phyloP scores from a whole-genome alignment of 1,140 invertebrate species.

The Diabrotica undecimpunctata region DNA sequence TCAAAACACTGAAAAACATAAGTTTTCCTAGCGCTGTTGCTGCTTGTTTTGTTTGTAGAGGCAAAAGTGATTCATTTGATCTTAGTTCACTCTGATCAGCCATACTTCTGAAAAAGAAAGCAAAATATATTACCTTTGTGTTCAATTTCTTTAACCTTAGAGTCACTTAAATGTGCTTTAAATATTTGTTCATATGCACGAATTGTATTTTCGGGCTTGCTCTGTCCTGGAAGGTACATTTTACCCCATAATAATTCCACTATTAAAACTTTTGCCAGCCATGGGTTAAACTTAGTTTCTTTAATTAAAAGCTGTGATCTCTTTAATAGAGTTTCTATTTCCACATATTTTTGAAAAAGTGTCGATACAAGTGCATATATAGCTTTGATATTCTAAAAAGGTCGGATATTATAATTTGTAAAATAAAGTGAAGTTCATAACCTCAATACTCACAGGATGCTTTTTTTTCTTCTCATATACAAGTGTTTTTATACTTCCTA shows the following conservation, averaged over 20 bases:
- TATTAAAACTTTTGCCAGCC: constrained; percentile 70
- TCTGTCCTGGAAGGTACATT: constrained; percentile 60
- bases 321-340: constrained; percentile 63
- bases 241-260: constrained; percentile 82
- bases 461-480: constrained; percentile 64
- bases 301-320: constrained; percentile 61
- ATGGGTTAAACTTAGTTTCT: constrained; percentile 64
- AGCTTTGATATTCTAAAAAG: constrained; percentile 65
- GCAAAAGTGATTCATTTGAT: constrained; percentile 45
- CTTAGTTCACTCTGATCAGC: constrained; percentile 21
- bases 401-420: constrained; percentile 15
- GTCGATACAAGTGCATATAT: constrained; percentile 70
- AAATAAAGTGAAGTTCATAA: constrained; percentile 24
- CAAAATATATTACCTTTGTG: constrained; percentile 43
- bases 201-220: constrained; percentile 67
- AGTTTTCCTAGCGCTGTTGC: constrained; percentile 59
- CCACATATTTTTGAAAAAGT: constrained; percentile 62
- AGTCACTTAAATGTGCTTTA: constrained; percentile 45
- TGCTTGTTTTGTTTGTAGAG: constrained; percentile 49
- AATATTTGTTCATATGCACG: constrained; percentile 60
- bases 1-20: constrained; percentile 73
- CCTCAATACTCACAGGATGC: constrained; percentile 47
- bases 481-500: constrained; percentile 67
- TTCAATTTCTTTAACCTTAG: constrained; percentile 19
- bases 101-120: constrained; percentile 33